phyloP scores from a whole-genome alignment of 2,888 invertebrate genomes.

The Allophyes oxyacanthae region DNA sequence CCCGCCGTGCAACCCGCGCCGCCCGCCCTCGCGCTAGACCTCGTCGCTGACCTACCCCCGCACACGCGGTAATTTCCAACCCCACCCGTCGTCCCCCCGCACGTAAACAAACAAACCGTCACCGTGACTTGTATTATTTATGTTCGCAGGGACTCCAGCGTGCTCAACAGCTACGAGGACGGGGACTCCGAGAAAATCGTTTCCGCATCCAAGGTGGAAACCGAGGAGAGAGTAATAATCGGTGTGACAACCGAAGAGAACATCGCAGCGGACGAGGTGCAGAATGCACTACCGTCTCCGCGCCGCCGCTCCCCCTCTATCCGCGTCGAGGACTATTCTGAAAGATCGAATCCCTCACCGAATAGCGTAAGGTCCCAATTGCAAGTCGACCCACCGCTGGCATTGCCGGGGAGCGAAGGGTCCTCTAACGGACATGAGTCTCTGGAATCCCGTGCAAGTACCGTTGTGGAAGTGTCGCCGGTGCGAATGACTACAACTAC shows the following conservation, averaged over 20 bases:
- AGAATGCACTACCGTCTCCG: constrained; percentile 49
- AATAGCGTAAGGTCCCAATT: constrained; percentile 37
- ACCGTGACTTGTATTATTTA: constrained; percentile 39
- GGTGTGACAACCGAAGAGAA: constrained; percentile 20
- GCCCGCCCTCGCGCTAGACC: constrained; percentile 73
- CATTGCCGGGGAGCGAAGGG: constrained; percentile 17
- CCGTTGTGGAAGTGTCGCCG: constrained; percentile 42
- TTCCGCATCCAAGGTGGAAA: constrained; percentile 28
- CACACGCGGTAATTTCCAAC: constrained; percentile 77
- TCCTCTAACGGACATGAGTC: constrained; percentile 37
- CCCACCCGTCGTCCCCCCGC: constrained; percentile 22
- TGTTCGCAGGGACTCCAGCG: constrained; percentile 82
- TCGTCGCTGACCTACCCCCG: constrained; percentile 81
- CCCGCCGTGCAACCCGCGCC: constrained; percentile 61
- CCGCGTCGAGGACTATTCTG: constrained; percentile 77
- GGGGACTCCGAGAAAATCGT: constrained; percentile 32
- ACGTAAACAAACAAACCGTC: constrained; percentile 52
- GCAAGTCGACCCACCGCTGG: constrained; percentile 25
- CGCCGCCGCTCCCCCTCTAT: constrained; percentile 79
- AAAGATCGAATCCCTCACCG: constrained; percentile 69
- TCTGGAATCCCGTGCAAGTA: constrained; percentile 46
- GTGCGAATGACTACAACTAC: constrained; percentile 14
- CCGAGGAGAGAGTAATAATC: constrained; percentile 17
- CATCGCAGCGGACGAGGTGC: constrained; percentile 16
- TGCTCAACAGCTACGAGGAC: constrained; percentile 69